Base-by-base conservation (phyloP, 2,113 vertebrate genomes). In the Chaetodon auriga region DNA sequence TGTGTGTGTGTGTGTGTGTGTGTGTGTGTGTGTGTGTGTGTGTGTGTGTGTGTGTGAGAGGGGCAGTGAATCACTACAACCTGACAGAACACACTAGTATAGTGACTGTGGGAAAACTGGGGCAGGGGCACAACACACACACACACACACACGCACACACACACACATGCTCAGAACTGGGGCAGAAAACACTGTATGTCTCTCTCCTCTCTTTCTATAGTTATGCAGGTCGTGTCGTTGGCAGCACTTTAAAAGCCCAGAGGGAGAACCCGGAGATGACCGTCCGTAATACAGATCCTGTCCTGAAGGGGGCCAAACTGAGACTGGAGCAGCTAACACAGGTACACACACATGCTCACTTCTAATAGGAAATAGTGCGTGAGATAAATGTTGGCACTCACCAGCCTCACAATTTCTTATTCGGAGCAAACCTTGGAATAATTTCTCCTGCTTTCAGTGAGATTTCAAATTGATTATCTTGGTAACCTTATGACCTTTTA, bases 191-290 rank as follows among this genome's bases (percentile, higher is more conserved):
- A 63, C 57, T 81, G 51, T 4, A 53, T 68, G 61, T 84, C 64
- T 82, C 69, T 84, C 30, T 73, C 80, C 53, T 78, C 21, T 71
- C 66, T 89, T 77, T 90, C 81, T 89, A 46, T 76, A 97, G 97
- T 89, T 97, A 97, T 80, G 95, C 95, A 75, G 96, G 93, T 89
- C 95, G 87, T 79, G 93, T 97, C 87, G 95, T 96, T 86, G 95
- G 95, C 81, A 97, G 90, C 69, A 95, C 95, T 81, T 87, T 97
- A 58, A 96, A 96, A 83, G 96, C 95, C 83, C 97, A 97, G 93
- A 93, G 89, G 87, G 95, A 95, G 68, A 98, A 98, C 81, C 96
- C 96, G 12, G 96, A 97, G 92, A 91, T 97, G 87, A 95, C 95
- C 41, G 96, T 97, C 81, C 95, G 93, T 88, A 95, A 95, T 80